A percentile compares a stretch with the other conserved stretches of the same genome.
phyloP scores from a whole-genome alignment of 2,797 vertebrate species.

The Gallinago stenura region DNA sequence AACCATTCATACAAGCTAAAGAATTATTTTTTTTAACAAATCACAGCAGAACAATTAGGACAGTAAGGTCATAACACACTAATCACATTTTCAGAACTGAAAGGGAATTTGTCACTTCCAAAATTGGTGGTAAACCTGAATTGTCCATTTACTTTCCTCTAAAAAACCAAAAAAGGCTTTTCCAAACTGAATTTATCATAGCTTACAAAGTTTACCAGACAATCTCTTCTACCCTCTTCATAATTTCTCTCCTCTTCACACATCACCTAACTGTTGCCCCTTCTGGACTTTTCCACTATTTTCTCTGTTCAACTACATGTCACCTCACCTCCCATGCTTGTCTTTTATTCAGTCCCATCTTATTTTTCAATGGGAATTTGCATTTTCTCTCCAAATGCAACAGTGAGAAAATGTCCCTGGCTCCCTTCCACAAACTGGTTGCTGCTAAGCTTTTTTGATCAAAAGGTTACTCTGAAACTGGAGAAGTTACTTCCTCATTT shows the following conservation, averaged over 20 bases:
- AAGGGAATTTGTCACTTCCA: background rate
- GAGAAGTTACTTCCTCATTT: background rate
- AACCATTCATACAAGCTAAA: background rate
- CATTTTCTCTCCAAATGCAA: background rate
- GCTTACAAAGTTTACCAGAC: background rate
- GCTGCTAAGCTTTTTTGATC: background rate
- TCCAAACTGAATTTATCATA: background rate
- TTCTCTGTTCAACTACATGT: background rate
- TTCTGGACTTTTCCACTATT: background rate
- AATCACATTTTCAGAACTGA: background rate
- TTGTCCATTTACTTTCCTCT: background rate
- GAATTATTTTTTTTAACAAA: background rate
- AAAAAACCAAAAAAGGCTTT: background rate
- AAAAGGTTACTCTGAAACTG: background rate
- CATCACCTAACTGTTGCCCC: background rate
- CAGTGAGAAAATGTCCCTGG: background rate
- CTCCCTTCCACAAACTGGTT: background rate
- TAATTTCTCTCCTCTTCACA: background rate
- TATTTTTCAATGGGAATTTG: background rate
- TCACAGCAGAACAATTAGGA: background rate
- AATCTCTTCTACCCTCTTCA: background rate
- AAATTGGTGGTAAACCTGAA: background rate
- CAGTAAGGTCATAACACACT: background rate
- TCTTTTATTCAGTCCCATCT: background rate
- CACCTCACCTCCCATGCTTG: background rate